A percentile compares a stretch with the other conserved stretches of the same genome.
These are phyloP conservation scores for Craniophora ligustri DNA, from an alignment of 2,888 invertebrate species.

Conservation along the genomic window DNA sequence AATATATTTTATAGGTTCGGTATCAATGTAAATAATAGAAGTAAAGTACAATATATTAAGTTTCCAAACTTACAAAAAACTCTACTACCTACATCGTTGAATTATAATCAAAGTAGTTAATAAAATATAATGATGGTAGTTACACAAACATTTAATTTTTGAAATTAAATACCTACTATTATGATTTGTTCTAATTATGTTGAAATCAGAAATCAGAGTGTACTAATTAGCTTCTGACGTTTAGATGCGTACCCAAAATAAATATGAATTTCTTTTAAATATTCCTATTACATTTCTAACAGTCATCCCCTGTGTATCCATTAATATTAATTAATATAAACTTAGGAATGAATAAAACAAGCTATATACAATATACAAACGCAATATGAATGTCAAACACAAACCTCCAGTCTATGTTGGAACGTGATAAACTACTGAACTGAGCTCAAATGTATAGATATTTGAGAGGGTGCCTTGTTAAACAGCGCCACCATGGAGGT, in stretches of 20 bases:
- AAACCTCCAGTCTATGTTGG: conserved; percentile 4
- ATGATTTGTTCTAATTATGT: conserved; percentile 29
- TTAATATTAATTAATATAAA: conserved; percentile 54
- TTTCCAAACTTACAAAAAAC: too few relatives aligned
- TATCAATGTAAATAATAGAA: too few relatives aligned
- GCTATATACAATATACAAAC: conserved; percentile 33
- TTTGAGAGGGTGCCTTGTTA: neutral
- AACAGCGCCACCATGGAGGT: conserved; percentile 8
- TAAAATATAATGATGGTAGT: too few relatives aligned
- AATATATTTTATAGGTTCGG: too few relatives aligned
- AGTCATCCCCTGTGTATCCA: conserved; percentile 48
- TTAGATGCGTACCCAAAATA: conserved; percentile 16
- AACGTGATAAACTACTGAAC: conserved; percentile 3
- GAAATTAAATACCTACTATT: too few relatives aligned
- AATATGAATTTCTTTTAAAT: conserved; percentile 41
- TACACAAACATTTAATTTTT: too few relatives aligned
- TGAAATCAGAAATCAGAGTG: conserved; percentile 14
- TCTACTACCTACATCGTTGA: too few relatives aligned
- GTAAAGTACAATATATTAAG: too few relatives aligned
- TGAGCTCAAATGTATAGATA: neutral
- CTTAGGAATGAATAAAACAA: conserved; percentile 48
- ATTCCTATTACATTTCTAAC: conserved; percentile 43
- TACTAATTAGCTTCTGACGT: conserved; percentile 34
- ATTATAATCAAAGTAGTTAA: too few relatives aligned
- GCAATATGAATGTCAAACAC: conserved; percentile 40